Evolutionary conservation across 2,888 invertebrate species (phyloP).

Genomic region (Drosophila fungiperda): DNA sequence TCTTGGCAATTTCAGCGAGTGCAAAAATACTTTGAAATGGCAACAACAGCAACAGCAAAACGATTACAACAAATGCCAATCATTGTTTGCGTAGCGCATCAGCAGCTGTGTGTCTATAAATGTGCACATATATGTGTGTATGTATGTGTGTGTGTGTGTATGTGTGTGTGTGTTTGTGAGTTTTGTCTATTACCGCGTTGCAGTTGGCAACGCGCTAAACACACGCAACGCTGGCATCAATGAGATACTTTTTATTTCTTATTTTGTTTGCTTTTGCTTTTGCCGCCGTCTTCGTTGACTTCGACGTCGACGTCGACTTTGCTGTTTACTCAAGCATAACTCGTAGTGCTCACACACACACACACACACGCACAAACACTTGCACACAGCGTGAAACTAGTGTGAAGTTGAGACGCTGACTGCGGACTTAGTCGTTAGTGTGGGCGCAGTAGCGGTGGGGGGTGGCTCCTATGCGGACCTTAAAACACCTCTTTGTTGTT

Average conservation of each 20-base stretch:
- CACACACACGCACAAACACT: slow-evolving; percentile 19
- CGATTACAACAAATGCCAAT: slow-evolving; percentile 78
- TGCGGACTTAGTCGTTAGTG: not conserved
- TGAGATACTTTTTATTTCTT: slow-evolving; percentile 66
- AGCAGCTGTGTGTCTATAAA: slow-evolving; percentile 60
- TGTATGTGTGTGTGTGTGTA: slow-evolving; percentile 7
- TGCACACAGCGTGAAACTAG: slow-evolving; percentile 59
- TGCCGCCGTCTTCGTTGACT: slow-evolving; percentile 25
- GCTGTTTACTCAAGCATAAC: slow-evolving; percentile 59
- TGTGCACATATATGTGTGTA: slow-evolving; percentile 36
- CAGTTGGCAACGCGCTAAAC: slow-evolving; percentile 54
- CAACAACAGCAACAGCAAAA: slow-evolving; percentile 41
- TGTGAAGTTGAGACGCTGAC: slow-evolving; percentile 48
- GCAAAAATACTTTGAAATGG: slow-evolving; percentile 68
- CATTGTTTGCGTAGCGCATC: slow-evolving; percentile 79
- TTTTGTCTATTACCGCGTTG: slow-evolving; percentile 40
- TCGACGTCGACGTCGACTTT: slow-evolving; percentile 17
- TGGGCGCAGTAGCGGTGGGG: not conserved
- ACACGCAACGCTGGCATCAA: slow-evolving; percentile 62
- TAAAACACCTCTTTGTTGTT: slow-evolving; percentile 16
- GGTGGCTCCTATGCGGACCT: slow-evolving; percentile 1
- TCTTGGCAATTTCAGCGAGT: slow-evolving; percentile 70
- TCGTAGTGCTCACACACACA: slow-evolving; percentile 26
- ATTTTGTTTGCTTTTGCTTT: slow-evolving; percentile 32
- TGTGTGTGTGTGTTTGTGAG: slow-evolving; percentile 5